These are phyloP conservation scores for Anticlea derivata DNA, from an alignment of 2,888 invertebrate species.

Conservation along the genomic window DNA sequence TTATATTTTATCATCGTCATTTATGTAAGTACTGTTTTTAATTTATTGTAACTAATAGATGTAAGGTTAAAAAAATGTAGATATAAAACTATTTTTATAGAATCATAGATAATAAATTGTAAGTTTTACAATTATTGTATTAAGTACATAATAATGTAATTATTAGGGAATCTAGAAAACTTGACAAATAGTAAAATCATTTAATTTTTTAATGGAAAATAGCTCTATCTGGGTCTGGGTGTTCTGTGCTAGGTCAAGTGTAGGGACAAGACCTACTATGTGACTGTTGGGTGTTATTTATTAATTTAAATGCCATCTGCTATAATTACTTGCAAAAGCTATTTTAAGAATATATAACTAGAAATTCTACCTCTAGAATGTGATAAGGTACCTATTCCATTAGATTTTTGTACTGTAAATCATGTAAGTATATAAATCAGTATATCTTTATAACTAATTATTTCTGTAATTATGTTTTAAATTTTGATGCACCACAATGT, in stretches of 20 bases:
- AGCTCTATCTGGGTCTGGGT: no score
- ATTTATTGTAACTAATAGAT: slow-evolving; percentile 4
- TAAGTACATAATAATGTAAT: slow-evolving; percentile 2
- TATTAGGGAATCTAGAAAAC: neutral
- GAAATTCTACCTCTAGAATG: slow-evolving; percentile 1
- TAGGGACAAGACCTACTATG: no score
- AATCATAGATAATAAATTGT: slow-evolving; percentile 11
- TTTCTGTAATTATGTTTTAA: neutral
- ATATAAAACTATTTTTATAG: slow-evolving; percentile 23
- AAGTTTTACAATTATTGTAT: neutral
- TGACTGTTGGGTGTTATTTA: no score
- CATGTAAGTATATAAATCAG: neutral
- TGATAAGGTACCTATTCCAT: slow-evolving; percentile 16
- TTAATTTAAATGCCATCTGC: no score
- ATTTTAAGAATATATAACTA: neutral
- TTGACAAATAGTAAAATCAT: neutral
- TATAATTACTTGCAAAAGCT: neutral
- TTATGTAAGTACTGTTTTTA: neutral
- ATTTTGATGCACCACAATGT: no score
- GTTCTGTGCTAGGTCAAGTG: no score
- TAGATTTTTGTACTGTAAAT: slow-evolving; percentile 10
- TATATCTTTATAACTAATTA: no score
- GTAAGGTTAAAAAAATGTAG: slow-evolving; percentile 12
- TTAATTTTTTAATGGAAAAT: no score
- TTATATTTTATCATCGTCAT: slow-evolving; percentile 4